phyloP scores from a whole-genome alignment of 2,888 invertebrate species.

The Dryadula phaetusa region DNA sequence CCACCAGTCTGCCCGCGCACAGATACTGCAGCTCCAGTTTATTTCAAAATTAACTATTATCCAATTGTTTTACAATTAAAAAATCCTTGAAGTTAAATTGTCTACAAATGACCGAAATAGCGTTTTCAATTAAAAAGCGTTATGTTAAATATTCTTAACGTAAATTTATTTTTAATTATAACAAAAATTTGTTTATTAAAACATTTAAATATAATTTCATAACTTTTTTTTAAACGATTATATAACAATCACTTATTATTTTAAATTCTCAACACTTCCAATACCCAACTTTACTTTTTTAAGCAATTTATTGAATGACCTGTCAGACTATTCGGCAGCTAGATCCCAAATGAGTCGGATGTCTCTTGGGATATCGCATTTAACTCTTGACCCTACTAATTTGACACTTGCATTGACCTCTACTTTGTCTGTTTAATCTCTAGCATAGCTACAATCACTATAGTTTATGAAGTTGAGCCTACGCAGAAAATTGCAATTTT shows the following conservation, averaged over 20 bases:
- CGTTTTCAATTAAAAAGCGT: conserved; percentile 27
- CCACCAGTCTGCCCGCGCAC: conserved; percentile 60
- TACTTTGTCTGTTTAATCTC: conserved; percentile 49
- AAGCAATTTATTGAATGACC: conserved; percentile 7
- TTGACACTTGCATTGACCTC: conserved; percentile 71
- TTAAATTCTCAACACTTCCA: not conserved
- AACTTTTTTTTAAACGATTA: not conserved
- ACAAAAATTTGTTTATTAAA: not conserved
- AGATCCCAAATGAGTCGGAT: conserved; percentile 53
- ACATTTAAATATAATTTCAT: no score
- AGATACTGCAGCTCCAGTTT: conserved; percentile 66
- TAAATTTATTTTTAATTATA: no score
- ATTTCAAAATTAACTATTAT: conserved; percentile 43
- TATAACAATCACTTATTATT: not conserved
- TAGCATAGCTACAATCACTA: not conserved
- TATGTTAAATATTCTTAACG: not conserved
- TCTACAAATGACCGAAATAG: conserved; percentile 34
- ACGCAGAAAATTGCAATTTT: not conserved
- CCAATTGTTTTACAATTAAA: conserved; percentile 42
- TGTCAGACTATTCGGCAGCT: conserved; percentile 40
- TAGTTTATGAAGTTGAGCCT: not conserved
- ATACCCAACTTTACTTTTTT: not conserved
- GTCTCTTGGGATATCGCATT: conserved; percentile 52
- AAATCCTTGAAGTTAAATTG: conserved; percentile 39
- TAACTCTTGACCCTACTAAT: conserved; percentile 67